A percentile compares a stretch with the other conserved stretches of the same genome.
Conservation (phyloP, 2,888 invertebrate species). For the Amiota communis region DNA sequence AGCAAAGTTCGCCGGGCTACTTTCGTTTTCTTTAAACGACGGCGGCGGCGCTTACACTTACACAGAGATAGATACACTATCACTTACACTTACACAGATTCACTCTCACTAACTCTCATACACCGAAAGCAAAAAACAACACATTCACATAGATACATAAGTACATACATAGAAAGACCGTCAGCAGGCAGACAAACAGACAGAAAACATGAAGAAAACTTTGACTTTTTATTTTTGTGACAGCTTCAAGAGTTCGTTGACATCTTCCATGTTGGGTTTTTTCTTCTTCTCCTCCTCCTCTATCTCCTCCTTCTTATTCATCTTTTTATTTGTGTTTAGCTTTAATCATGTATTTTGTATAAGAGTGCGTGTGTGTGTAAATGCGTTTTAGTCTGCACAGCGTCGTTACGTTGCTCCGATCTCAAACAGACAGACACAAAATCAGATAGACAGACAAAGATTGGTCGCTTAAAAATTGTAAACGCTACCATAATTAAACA, state of each 20-base stretch:
- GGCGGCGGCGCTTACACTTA: conserved; percentile 23
- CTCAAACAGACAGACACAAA: no score
- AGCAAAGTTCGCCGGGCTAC: conserved; percentile 42
- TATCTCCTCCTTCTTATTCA: background rate
- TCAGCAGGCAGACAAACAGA: conserved; percentile 10
- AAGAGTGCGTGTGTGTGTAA: conserved; percentile 32
- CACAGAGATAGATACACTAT: conserved; percentile 14
- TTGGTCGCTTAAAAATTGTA: no score
- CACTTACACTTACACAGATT: no score
- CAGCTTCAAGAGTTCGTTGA: conserved; percentile 27
- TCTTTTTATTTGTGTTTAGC: conserved; percentile 44
- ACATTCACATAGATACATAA: no score
- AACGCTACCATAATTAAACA: no score
- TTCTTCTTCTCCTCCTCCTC: background rate
- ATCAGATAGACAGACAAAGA: no score
- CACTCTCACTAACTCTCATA: no score
- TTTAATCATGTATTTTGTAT: conserved; percentile 25
- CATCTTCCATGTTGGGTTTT: background rate
- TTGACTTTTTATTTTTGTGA: conserved; percentile 26
- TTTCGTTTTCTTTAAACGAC: conserved; percentile 60
- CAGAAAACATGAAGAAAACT: conserved; percentile 19
- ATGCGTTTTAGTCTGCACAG: background rate
- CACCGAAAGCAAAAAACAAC: conserved; percentile 16
- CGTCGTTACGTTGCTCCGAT: no score
- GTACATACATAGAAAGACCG: no score